Percentiles rank a stretch among this genome's conserved stretches.
These are phyloP conservation scores for Brachyistius frenatus DNA, from an alignment of 2,113 vertebrate species.

Conservation along the genomic window DNA sequence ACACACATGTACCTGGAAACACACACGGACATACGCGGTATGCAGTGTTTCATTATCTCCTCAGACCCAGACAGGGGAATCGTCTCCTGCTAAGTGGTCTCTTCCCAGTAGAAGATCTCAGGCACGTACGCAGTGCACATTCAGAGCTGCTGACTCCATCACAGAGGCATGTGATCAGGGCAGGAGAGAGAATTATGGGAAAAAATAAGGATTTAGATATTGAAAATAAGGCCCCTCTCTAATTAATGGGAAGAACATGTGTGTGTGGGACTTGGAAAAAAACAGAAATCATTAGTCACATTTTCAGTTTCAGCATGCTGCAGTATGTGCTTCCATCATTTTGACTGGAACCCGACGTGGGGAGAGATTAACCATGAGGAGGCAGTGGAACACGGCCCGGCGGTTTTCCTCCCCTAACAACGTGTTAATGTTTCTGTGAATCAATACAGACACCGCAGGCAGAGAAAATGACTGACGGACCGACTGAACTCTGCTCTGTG, in stretches of 20 bases:
- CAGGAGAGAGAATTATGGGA: conserved; percentile 8
- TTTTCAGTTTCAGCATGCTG: conserved; percentile 23
- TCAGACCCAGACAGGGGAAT: conserved; percentile 65
- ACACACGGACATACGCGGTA: conserved; percentile 18
- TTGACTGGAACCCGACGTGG: conserved; percentile 55
- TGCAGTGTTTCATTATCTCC: conserved; percentile 66
- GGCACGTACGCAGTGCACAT: conserved; percentile 42
- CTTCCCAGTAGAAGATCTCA: conserved; percentile 54
- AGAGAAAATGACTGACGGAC: conserved; percentile 54
- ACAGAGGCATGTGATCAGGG: conserved; percentile 43
- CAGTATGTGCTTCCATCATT: conserved; percentile 39
- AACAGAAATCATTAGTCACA: neutral
- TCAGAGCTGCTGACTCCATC: conserved; percentile 47
- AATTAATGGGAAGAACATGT: conserved; percentile 33
- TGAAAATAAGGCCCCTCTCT: conserved; percentile 25
- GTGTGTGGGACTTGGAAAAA: conserved; percentile 15
- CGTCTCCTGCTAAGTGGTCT: conserved; percentile 62
- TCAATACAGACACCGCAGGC: conserved; percentile 65
- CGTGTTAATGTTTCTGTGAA: conserved; percentile 70
- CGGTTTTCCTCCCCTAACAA: conserved; percentile 61
- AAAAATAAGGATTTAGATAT: conserved; percentile 25
- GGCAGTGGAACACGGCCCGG: conserved; percentile 52
- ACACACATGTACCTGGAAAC: conserved; percentile 18
- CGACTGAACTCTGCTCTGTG: conserved; percentile 52
- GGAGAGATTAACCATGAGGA: conserved; percentile 61